Conservation (phyloP, 2,113 vertebrate species). For the Cryptomyrus ogoouensis region DNA sequence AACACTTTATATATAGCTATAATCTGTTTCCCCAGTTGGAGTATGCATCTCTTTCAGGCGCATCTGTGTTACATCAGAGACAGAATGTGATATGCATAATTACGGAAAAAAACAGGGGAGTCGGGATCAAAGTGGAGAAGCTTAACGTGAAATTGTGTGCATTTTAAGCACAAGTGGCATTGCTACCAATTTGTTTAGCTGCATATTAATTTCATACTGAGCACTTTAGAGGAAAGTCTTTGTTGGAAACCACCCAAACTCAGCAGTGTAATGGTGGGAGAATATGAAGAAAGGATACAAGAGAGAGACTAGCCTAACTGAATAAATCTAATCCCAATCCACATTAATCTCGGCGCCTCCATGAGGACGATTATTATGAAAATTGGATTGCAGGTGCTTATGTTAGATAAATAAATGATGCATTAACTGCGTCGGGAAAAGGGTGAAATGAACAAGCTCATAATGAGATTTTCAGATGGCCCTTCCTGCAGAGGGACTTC, state of each 20-base stretch:
- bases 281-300: not conserved
- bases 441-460: conserved; percentile 41
- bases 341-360: not conserved
- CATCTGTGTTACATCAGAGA: not conserved
- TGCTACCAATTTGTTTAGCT: not conserved
- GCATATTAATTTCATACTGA: not conserved
- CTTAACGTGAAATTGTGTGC: not conserved
- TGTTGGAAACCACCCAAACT: not conserved
- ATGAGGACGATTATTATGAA: not conserved
- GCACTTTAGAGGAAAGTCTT: not conserved
- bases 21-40: not conserved
- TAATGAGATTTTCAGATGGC: conserved; percentile 52
- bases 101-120: not conserved
- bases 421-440: conserved; percentile 40
- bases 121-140: not conserved
- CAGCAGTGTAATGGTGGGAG: not conserved
- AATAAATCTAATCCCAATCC: not conserved
- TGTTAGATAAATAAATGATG: conserved; percentile 47
- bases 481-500: not conserved
- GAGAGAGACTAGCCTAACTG: not conserved
- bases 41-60: not conserved
- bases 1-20: not conserved
- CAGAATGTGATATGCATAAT: not conserved
- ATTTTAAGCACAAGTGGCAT: not conserved
- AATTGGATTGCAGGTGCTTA: conserved; percentile 47